phyloP scores from a whole-genome alignment of 2,797 vertebrate genomes.

The Pangasius krempfi region DNA sequence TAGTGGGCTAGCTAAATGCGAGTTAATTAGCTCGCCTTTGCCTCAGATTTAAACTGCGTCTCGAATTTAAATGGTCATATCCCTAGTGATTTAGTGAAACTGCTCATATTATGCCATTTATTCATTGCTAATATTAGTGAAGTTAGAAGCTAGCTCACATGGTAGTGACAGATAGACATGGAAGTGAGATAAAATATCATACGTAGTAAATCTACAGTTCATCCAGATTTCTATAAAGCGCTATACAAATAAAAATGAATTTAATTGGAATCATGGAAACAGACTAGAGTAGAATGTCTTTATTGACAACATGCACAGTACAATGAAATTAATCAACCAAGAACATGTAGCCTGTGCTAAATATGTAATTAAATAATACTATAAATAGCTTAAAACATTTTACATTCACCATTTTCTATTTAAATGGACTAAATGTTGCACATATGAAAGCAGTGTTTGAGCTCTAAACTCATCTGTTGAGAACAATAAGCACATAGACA shows the following conservation, averaged over 20 bases:
- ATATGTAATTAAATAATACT: background rate
- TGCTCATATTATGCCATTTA: background rate
- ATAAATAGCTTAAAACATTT: background rate
- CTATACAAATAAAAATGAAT: background rate
- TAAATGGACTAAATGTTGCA: background rate
- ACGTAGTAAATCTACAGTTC: background rate
- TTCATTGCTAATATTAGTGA: background rate
- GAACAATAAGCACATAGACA: too few species aligned
- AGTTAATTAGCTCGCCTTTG: background rate
- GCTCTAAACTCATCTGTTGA: background rate
- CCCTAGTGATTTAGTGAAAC: background rate
- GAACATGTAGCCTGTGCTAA: background rate
- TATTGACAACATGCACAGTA: background rate
- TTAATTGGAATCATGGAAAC: background rate
- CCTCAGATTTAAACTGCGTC: background rate
- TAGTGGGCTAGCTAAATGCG: background rate
- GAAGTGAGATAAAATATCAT: background rate
- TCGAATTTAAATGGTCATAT: background rate
- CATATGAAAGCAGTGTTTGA: background rate
- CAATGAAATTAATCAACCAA: background rate
- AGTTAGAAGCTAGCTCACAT: background rate
- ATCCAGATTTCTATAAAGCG: background rate
- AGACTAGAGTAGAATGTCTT: background rate
- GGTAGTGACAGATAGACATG: background rate
- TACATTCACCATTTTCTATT: background rate